Evolutionary conservation across 2,888 invertebrate species (phyloP).

Genomic region (Cheilosia urbana): DNA sequence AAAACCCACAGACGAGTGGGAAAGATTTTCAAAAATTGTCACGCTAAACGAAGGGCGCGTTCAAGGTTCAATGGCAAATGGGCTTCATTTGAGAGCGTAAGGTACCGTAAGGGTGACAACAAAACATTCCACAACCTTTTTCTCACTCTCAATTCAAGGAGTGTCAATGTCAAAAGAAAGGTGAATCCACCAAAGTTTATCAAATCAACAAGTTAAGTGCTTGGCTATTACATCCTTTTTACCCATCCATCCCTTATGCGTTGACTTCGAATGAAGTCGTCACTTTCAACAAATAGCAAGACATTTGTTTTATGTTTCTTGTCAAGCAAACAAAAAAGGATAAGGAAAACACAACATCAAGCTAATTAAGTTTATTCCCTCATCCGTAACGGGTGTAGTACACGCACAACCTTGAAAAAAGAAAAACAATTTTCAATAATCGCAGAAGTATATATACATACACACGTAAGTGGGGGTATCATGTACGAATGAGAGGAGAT

Average conservation of each 20-base stretch:
- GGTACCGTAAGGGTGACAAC: not conserved
- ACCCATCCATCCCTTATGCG: not conserved
- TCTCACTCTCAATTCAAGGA: not conserved
- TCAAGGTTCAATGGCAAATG: not conserved
- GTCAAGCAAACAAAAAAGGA: not conserved
- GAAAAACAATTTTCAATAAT: not conserved
- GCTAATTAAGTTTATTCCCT: not conserved
- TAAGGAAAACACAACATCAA: not conserved
- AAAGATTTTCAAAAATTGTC: not conserved
- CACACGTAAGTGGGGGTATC: not conserved
- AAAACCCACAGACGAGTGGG: not conserved
- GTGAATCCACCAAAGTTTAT: not conserved
- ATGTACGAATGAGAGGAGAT: not conserved
- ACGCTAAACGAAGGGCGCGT: not conserved
- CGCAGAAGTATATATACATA: not conserved
- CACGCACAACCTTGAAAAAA: not conserved
- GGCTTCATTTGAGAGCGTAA: not conserved
- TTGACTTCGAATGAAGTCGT: constrained; percentile 11
- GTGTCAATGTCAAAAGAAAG: not conserved
- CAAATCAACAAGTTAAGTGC: too few species aligned
- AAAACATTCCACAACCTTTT: too few species aligned
- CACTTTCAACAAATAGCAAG: constrained; percentile 25
- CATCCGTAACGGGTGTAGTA: not conserved
- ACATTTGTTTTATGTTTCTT: constrained; percentile 29
- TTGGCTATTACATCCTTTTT: not conserved